A percentile compares a stretch with the other conserved stretches of the same genome.
Evolutionary conservation across 1,140 invertebrate genomes (phyloP).

Genomic region (Aphelinus certus): DNA sequence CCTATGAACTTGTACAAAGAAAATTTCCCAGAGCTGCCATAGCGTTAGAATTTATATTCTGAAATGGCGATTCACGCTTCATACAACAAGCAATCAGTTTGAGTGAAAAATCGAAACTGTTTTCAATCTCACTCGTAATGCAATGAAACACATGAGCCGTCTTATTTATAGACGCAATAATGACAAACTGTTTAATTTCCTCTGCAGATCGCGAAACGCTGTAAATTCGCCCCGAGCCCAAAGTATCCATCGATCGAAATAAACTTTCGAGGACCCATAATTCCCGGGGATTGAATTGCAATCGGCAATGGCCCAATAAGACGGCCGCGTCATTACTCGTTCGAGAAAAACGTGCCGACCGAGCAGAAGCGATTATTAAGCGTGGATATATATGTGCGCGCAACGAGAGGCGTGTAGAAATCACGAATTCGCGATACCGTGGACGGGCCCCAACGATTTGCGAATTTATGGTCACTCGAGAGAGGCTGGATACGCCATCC

Average conservation of each 20-base stretch:
- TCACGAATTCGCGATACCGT: neutral
- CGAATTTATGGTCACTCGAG: slow-evolving; percentile 2
- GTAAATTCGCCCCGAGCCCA: slow-evolving; percentile 8
- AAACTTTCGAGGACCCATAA: slow-evolving; percentile 24
- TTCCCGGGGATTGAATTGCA: slow-evolving; percentile 28
- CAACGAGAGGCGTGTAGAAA: neutral
- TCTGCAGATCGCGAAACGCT: neutral
- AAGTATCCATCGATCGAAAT: slow-evolving; percentile 4
- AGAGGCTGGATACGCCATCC: neutral
- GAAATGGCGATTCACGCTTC: too few species aligned
- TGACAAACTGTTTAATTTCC: too few species aligned
- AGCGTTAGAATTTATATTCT: too few species aligned
- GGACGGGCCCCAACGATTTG: neutral
- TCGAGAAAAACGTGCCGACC: neutral
- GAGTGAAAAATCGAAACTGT: too few species aligned
- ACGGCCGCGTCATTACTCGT: slow-evolving; percentile 1
- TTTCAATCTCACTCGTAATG: too few species aligned
- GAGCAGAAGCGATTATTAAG: slow-evolving; percentile 29
- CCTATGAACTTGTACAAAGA: too few species aligned
- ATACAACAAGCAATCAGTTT: too few species aligned
- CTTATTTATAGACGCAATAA: too few species aligned
- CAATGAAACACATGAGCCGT: too few species aligned
- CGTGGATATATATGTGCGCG: neutral
- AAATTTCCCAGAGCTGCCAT: too few species aligned
- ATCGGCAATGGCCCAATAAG: slow-evolving; percentile 2